Base-by-base conservation (phyloP, 1,140 invertebrate species). In the Sinella curviseta region DNA sequence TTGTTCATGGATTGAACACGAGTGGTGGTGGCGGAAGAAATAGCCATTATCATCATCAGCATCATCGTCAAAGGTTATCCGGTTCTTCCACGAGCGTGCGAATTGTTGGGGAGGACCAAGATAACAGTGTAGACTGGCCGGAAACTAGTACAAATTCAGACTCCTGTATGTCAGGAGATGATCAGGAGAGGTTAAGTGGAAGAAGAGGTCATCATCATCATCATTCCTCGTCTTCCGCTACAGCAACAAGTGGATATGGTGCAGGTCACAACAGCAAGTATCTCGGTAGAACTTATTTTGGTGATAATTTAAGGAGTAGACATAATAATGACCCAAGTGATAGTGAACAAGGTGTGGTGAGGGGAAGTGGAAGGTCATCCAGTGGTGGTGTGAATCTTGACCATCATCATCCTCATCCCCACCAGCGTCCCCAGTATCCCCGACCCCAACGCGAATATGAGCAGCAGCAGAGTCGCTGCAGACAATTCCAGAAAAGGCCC, bases 81-180 rank as follows among this genome's bases (percentile, higher is more conserved):
- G 31, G 12, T 65, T 17, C 24, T n/a, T n/a, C 3, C 8, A 26
- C 14, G 14, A 26, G 57, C 28, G 3, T 60, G 57, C 57, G 57
- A 26, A 48, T 17, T n/a, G 65, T 31, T 31, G 26, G 31, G 12
- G 65, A 70, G 2, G 24, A 70, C 24, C 8, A 48, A 12, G 65
- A 70, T 3, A 70, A 70, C 31, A 48, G 39, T 48, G 4, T 70
- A n/a, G 65, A 70, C 30, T 70, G 65, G 65, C 65, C 65, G 65
- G 65, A 70, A 14, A 70, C 65, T 1, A 70, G 65, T 70, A 70
- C 65, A 70, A 70, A 70, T 33, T 70, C 65, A n/a, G 65, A 70
- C n/a, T 70, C 65, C 14, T 70, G 31, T n/a, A 4, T 31, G 31
- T 70, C 65, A 8, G 24, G 65, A 17, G 65, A 70, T 70, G 65